Percentiles rank a stretch among this genome's conserved stretches.
phyloP scores from a whole-genome alignment of 2,797 vertebrate genomes.

The Ctenochaetus hawaiiensis region DNA sequence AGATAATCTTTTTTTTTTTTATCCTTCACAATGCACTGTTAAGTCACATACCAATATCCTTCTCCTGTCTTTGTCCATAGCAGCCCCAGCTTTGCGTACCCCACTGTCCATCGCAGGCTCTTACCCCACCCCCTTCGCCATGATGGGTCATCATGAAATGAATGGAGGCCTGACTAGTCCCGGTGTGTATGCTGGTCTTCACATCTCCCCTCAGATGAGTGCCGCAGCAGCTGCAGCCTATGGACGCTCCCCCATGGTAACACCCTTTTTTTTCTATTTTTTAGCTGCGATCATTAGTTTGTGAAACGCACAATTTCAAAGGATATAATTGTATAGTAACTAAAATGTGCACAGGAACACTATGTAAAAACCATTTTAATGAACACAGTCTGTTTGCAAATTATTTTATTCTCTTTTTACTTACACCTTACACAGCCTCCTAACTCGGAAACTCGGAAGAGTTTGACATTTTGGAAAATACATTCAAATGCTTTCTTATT shows the following conservation, averaged over 20 bases:
- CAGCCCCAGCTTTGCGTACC: constrained; percentile 93
- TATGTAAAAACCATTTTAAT: too few species aligned
- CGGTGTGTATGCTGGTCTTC: constrained; percentile 95
- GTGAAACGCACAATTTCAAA: too few species aligned
- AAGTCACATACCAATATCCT: constrained; percentile 36
- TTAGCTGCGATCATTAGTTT: not conserved
- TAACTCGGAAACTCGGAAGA: too few species aligned
- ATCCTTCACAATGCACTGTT: constrained; percentile 19
- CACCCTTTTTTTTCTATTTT: not conserved
- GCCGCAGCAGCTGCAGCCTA: constrained; percentile 94
- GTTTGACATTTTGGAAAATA: constrained; percentile 18
- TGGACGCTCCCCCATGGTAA: constrained; percentile 94
- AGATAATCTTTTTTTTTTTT: constrained; percentile 39
- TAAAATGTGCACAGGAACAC: too few species aligned
- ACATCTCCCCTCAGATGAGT: constrained; percentile 99
- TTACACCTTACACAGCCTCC: too few species aligned
- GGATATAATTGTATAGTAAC: too few species aligned
- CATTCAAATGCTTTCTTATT: not conserved
- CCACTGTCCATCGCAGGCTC: constrained; percentile 97
- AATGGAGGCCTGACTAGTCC: constrained; percentile 95
- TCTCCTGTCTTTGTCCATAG: constrained; percentile 61
- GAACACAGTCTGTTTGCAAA: too few species aligned
- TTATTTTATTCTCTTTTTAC: too few species aligned
- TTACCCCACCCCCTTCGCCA: constrained; percentile 95
- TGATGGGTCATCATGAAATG: constrained; percentile 97